Evolutionary conservation across 2,888 invertebrate genomes (phyloP), one percentile per base, ranked within the genome.

Genomic region (Mylabris sibirica): DNA sequence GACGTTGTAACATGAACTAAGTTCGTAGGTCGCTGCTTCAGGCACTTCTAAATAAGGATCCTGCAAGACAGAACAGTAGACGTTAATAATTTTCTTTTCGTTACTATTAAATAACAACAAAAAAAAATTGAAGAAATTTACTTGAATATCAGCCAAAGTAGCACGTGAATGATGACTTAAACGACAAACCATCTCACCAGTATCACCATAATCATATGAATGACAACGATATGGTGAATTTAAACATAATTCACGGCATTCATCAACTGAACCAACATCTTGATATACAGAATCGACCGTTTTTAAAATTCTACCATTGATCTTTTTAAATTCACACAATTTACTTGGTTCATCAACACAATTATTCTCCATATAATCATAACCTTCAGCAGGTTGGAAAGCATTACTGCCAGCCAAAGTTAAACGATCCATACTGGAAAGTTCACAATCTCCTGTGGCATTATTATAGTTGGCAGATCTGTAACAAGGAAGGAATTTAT

Each of bases 281-380:
- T 95, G 94, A 83, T 95, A 95, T 26, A 97, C 96, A 2, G 96
- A 95, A 82, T 97, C 97, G 61, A 97, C 97, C 0, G 97, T 97
- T 86, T 97, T 97, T 74, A 97, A 86, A 77, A 97, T 96, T 79
- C 94, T 92, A 14, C 96, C 96, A 57, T 90, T 90, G 84, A 95
- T 89, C 82, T 95, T 93, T 85, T 96, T 95, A 87, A 97, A 97
- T 86, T 97, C 96, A 86, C 97, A 97, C 72, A 97, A 87, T 84
- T 95, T 96, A 62, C 94, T 94, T n/a, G 96, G 96, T 81, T 97
- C 96, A 80, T 95, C 95, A 41, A 96, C 95, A 85, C 96, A 96
- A 84, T 96, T 95, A 86, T 96, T 96, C 85, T 96, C 96, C 86
- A 96, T 89, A 86, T 95, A 96, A 82, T 96, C 96, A 80, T 89